A percentile compares a stretch with the other conserved stretches of the same genome.
These are phyloP conservation scores for Agelas oroides DNA, from an alignment of 37 sponge, comb jelly and placozoan species.

Conservation along the genomic window DNA sequence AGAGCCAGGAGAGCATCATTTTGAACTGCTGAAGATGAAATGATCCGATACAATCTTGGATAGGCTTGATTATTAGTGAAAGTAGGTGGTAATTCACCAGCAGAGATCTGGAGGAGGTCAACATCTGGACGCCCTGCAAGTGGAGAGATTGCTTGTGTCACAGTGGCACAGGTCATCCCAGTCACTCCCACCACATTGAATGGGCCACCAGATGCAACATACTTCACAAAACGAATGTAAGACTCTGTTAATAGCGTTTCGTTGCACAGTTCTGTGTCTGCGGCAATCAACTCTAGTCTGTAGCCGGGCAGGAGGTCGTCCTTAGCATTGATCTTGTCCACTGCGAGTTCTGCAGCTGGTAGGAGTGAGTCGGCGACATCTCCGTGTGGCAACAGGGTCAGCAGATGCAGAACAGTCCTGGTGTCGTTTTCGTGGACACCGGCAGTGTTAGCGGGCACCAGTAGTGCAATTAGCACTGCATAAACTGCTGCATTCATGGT, in stretches of 20 bases:
- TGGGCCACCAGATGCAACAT: background rate
- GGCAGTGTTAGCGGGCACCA: too few species aligned
- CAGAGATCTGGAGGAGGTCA: constrained; percentile 27
- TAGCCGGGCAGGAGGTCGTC: constrained; percentile 13
- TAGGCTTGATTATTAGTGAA: background rate
- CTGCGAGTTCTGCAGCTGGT: background rate
- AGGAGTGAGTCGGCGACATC: too few species aligned
- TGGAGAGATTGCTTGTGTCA: constrained; percentile 10
- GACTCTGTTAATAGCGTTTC: background rate
- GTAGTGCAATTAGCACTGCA: constrained; percentile 5
- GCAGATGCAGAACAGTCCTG: too few species aligned
- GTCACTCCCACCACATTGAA: constrained; percentile 12
- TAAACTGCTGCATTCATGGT: too few species aligned
- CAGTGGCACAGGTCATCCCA: constrained; percentile 27
- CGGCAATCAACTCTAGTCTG: constrained; percentile 32
- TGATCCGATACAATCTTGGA: background rate
- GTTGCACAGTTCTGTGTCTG: background rate
- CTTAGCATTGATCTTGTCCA: constrained; percentile 28
- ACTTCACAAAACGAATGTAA: constrained; percentile 4
- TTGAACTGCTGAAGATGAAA: constrained; percentile 13
- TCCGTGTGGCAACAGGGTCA: too few species aligned
- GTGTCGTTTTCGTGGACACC: too few species aligned
- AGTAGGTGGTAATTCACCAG: constrained; percentile 3
- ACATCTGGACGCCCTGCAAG: constrained; percentile 15
- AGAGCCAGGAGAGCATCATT: constrained; percentile 13